Base-by-base conservation (phyloP, 2,113 vertebrate species). In the Astatotilapia flaviijosephi region DNA sequence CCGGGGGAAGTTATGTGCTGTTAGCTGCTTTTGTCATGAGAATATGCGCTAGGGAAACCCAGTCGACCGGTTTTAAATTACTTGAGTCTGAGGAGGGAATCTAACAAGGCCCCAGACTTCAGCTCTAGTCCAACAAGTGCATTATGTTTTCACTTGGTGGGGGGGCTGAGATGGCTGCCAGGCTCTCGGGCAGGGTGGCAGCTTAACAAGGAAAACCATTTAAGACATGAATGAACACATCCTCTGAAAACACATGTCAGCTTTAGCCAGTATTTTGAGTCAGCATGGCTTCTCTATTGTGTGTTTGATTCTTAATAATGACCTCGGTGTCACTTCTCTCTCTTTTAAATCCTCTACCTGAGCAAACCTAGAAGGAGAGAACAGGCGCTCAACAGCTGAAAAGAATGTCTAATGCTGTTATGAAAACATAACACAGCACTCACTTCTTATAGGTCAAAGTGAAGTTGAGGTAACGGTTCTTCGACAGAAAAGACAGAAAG, bases 111-210 rank as follows among this genome's bases (percentile, higher is more conserved):
- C 58, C 73, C 5, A 33, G 80, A 81, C 85, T 55, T 49, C 31
- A 79, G 83, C 45, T 80, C 19, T 68, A 82, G 77, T 84, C 90
- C 58, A 88, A 93, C 84, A 88, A 86, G 84, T 49, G 83, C 89
- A 79, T 89, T 89, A 88, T 92, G 92, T 93, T 89, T 70, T 23
- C 35, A 54, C 75, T 90, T 73, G 55, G 77, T 21, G 77, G 89
- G 82, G 84, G 73, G 62, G 83, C 81, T 62, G 60, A 85, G 33
- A 47, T 23, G 26, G 62, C 80, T 92, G 89, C 45, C 54, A 68
- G 28, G 81, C 49, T n/a, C 56, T 5, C 2, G 28, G 82, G 79
- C 51, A 26, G 80, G 79, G 45, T 77, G 84, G 80, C 87, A 79
- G 88, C 80, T 82, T 80, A 80, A 89, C 82, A 86, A 83, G 83